Base-by-base conservation (phyloP, 2,113 vertebrate genomes). In the Hiodon alosoides region DNA sequence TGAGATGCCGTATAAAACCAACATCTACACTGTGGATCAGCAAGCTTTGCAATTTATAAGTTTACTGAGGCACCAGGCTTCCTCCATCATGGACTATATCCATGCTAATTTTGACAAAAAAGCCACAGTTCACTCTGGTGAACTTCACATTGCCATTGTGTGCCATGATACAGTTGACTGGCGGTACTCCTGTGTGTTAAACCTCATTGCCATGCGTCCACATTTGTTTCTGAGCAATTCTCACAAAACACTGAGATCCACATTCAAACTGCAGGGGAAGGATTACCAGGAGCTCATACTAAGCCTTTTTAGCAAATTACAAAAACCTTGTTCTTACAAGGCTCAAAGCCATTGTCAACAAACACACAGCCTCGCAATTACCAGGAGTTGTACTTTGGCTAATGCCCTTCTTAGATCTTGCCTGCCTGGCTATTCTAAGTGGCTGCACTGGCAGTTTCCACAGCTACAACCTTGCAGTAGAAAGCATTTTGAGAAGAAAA, bases 381-480 rank as follows among this genome's bases (percentile, higher is more conserved):
- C 66, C 53, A 17, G 11, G 47, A 17, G 70, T 57, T 16, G 54
- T n/a, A 48, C 59, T 67, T 54, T 16, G 9, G 61, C 64, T 67
- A 67, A 77, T 57, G 55, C 13, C 53, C 50, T 59, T 59, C 62
- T 77, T 3, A 9, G n/a, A 50, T 66, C 14, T 5, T 7, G 51
- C 54, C 69, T 13, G 5, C 31, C 54, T 55, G 7, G n/a, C 9
- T 67, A n/a, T 46, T 55, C 57, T 67, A 4, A 16, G 62, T 2
- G 6, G 68, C 16, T 50, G 11, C 58, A 4, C 2, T 54, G 11
- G 16, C 51, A 52, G 70, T 51, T 53, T 71, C 70, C 76, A 77
- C 50, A 69, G 70, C 76, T 73, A 65, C 65, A 8, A 67, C 61
- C 62, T 72, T 58, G 53, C n/a, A 57, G 50, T 10, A 73, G 58